Base-by-base conservation (phyloP, 1,140 invertebrate genomes). In the Drosophila kurseongensis region DNA sequence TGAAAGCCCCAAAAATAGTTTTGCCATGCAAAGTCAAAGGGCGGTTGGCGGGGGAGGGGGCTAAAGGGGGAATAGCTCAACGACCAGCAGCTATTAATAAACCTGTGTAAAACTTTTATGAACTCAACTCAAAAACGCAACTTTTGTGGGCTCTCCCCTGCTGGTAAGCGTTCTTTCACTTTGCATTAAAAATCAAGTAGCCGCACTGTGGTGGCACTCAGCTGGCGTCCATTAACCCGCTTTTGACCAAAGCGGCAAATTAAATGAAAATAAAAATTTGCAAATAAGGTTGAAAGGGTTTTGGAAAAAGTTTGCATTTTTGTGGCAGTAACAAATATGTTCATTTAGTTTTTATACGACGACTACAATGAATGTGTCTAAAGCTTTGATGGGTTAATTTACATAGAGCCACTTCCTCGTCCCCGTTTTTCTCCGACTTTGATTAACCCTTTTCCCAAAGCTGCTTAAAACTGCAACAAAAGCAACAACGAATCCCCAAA, bases 51-150 rank as follows among this genome's bases (percentile, higher is more conserved):
- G 45, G 47, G 27, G 41, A 29, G 29, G 62, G 41, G 41, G 23
- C 13, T 47, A 32, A 45, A 14, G 42, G 5, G 18, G 27, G 45
- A 55, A 68, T 85, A 85, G 80, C 74, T 84, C 73, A 75, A 67
- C 48, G 62, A 62, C 67, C 63, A 81, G 74, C 68, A 67, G 83
- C 78, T 82, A 86, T 86, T 86, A 86, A 86, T 86, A 86, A 88
- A 83, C 79, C 71, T 79, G 71, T 88, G 82, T 86, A 75, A 86
- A 86, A 86, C 75, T 86, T 86, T 82, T 66, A 71, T 62, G 73
- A 86, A 82, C 80, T 83, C 61, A 75, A 62, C 63, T 73, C 69
- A 48, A 75, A 63, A 71, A 68, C 50, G 69, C 50, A 68, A 76
- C 62, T 76, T 76, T 76, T 68, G 72, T 59, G 73, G 72, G 36